phyloP scores from a whole-genome alignment of 2,797 vertebrate species.

The Enteromius unitaeniatus region DNA sequence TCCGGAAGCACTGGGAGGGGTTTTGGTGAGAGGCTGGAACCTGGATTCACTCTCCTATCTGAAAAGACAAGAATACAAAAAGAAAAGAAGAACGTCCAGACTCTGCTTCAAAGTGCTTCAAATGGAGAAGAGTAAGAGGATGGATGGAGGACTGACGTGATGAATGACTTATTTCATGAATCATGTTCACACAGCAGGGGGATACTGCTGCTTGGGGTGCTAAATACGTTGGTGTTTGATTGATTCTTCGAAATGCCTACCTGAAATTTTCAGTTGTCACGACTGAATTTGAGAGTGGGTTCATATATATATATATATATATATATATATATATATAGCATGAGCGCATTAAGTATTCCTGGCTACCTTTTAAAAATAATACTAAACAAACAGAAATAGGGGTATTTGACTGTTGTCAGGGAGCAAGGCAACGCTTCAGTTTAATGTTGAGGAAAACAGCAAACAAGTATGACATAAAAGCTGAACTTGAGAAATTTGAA shows the following conservation, averaged over 20 bases:
- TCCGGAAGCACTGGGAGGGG: slow-evolving; percentile 62
- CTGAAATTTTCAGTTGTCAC: neutral
- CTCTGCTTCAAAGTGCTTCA: slow-evolving; percentile 15
- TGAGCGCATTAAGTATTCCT: neutral
- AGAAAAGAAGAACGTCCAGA: slow-evolving; percentile 30
- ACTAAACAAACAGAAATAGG: neutral
- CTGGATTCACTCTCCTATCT: slow-evolving; percentile 46
- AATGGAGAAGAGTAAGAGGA: slow-evolving; percentile 41
- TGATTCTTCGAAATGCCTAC: neutral
- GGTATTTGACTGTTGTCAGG: neutral
- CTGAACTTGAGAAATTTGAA: neutral
- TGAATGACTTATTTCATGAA: slow-evolving; percentile 29
- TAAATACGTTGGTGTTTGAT: neutral
- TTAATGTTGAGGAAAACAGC: neutral
- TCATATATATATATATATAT: too few relatives aligned
- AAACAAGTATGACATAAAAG: neutral
- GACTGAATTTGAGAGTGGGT: neutral
- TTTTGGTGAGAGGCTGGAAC: slow-evolving; percentile 57
- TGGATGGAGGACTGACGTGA: slow-evolving; percentile 43
- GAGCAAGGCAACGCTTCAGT: neutral
- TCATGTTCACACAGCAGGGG: neutral
- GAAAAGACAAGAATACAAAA: slow-evolving; percentile 62
- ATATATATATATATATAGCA: neutral
- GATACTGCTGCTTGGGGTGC: slow-evolving; percentile 13
- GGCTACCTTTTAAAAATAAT: neutral